A percentile compares a stretch with the other conserved stretches of the same genome.
These are phyloP conservation scores for Calonectris borealis DNA, from an alignment of 2,113 vertebrate species.

Conservation along the genomic window DNA sequence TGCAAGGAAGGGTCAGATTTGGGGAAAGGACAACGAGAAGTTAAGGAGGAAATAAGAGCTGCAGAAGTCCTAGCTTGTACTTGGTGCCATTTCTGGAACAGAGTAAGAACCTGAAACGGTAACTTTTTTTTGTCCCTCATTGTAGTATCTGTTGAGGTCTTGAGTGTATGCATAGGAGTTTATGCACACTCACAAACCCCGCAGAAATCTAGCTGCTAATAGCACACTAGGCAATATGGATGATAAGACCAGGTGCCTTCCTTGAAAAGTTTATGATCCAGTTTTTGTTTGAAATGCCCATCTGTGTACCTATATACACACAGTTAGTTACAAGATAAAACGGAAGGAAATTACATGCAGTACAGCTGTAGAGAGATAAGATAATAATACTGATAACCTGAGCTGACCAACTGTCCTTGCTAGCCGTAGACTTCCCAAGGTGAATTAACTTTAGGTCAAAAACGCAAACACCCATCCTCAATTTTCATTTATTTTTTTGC, in stretches of 20 bases:
- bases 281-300: not conserved
- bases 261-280: not conserved
- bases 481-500: not conserved
- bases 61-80: not conserved
- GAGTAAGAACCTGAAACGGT: not conserved
- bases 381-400: not conserved
- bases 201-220: not conserved
- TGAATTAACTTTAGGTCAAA: slow-evolving; percentile 24
- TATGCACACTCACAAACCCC: not conserved
- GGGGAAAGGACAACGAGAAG: not conserved
- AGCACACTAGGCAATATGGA: not conserved
- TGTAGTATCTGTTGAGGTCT: not conserved
- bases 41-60: not conserved
- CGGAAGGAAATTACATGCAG: not conserved
- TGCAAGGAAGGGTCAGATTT: not conserved
- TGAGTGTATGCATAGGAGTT: not conserved
- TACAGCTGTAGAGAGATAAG: not conserved
- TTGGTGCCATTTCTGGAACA: not conserved
- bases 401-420: slow-evolving; percentile 22
- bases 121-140: not conserved
- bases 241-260: not conserved
- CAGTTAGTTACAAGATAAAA: not conserved
- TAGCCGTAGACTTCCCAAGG: not conserved
- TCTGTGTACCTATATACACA: not conserved
- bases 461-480: not conserved